phyloP scores from a whole-genome alignment of 1,140 invertebrate genomes.

The Zaprionus capensis region DNA sequence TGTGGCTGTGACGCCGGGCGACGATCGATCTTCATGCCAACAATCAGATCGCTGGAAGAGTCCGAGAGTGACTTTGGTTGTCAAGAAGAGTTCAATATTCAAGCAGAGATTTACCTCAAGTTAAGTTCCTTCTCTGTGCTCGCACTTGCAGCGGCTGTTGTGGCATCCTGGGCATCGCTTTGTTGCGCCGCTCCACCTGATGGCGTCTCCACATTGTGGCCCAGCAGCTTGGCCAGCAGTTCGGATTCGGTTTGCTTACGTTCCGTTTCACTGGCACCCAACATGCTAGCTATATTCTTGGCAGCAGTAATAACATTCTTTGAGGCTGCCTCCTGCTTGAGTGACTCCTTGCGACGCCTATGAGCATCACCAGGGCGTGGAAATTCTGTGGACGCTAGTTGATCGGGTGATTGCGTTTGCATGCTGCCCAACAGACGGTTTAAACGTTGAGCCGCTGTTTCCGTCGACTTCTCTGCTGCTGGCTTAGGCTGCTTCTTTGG shows the following conservation, averaged over 20 bases:
- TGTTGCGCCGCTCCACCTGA: slow-evolving; percentile 8
- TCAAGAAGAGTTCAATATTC: neutral
- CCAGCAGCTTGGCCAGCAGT: slow-evolving; percentile 88
- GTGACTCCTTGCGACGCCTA: slow-evolving; percentile 52
- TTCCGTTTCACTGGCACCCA: slow-evolving; percentile 86
- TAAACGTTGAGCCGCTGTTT: slow-evolving; percentile 70
- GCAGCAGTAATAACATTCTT: slow-evolving; percentile 86
- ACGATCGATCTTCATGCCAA: slow-evolving; percentile 90
- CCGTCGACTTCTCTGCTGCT: slow-evolving; percentile 15
- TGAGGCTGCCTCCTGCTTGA: slow-evolving; percentile 56
- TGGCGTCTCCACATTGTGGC: slow-evolving; percentile 84
- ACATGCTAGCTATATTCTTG: slow-evolving; percentile 88
- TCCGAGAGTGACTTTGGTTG: neutral
- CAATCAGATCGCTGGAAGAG: slow-evolving; percentile 87
- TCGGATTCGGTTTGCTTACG: slow-evolving; percentile 90
- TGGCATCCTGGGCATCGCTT: slow-evolving; percentile 4
- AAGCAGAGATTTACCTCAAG: slow-evolving; percentile 55
- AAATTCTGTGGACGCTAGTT: slow-evolving; percentile 47
- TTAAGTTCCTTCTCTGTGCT: slow-evolving; percentile 65
- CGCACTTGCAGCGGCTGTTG: slow-evolving; percentile 15
- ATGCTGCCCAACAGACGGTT: slow-evolving; percentile 74
- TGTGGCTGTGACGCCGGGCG: slow-evolving; percentile 67
- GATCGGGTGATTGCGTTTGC: slow-evolving; percentile 69
- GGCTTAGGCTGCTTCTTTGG: slow-evolving; percentile 47
- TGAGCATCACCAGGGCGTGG: slow-evolving; percentile 70